These are phyloP conservation scores for Mobula hypostoma DNA, from an alignment of 2,113 vertebrate species.

Conservation along the genomic window DNA sequence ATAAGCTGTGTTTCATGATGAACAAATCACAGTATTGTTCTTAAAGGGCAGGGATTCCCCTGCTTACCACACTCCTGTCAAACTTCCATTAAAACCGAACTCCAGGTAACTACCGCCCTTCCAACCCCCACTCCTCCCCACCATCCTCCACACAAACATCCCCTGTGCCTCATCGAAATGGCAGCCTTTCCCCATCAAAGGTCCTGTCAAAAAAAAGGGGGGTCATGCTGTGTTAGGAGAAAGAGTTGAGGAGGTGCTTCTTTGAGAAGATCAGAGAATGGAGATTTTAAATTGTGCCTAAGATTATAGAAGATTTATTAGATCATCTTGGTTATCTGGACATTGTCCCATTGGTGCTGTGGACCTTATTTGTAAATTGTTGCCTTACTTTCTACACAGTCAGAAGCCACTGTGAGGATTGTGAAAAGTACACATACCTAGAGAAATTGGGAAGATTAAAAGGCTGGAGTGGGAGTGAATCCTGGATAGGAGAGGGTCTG, in stretches of 20 bases:
- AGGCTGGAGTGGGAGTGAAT: no score
- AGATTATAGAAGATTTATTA: neutral
- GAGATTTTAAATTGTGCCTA: neutral
- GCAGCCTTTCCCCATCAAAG: neutral
- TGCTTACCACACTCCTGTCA: neutral
- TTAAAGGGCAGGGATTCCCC: conserved; percentile 12
- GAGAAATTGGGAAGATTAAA: no score
- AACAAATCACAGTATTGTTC: neutral
- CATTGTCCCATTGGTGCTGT: no score
- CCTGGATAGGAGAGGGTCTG: no score
- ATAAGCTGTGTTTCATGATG: neutral
- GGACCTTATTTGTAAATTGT: no score
- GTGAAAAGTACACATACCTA: no score
- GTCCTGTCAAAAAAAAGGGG: neutral
- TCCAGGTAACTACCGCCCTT: neutral
- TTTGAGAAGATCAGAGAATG: neutral
- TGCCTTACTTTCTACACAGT: no score
- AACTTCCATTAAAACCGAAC: neutral
- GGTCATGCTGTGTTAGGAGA: neutral
- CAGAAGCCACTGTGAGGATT: no score
- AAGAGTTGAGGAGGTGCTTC: neutral
- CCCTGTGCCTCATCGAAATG: neutral
- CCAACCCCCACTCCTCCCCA: neutral
- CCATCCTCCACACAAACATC: neutral
- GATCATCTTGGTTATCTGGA: no score